Percentiles rank a stretch among this genome's conserved stretches.
Conservation (phyloP, 2,113 vertebrate species). For the Capreolus pygargus region DNA sequence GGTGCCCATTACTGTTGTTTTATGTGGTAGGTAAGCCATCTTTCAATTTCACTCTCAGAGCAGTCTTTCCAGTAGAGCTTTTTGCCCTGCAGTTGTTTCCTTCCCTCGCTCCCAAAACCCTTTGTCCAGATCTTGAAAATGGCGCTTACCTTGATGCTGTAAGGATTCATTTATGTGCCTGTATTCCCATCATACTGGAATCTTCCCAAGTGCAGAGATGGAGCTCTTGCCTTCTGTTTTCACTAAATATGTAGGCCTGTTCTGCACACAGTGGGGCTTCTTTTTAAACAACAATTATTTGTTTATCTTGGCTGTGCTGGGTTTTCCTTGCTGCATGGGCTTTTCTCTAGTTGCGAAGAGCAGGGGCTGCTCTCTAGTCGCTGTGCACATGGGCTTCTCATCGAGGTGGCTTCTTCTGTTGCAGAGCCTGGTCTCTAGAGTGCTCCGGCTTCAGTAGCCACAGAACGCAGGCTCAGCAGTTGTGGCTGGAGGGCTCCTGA, state of each 20-base stretch:
- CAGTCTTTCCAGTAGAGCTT: not conserved
- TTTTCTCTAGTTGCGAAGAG: not conserved
- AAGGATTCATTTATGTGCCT: not conserved
- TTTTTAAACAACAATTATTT: not conserved
- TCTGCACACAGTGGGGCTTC: not conserved
- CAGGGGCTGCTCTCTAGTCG: not conserved
- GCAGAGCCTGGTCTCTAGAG: not conserved
- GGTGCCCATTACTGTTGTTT: not conserved
- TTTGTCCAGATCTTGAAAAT: not conserved
- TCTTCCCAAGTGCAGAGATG: not conserved
- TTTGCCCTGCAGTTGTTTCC: not conserved
- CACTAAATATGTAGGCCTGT: not conserved
- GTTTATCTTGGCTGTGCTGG: not conserved
- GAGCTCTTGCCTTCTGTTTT: not conserved
- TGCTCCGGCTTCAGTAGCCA: not conserved
- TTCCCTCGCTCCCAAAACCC: not conserved
- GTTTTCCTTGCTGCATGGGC: not conserved
- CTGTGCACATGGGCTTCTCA: not conserved
- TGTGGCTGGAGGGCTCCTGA: not conserved
- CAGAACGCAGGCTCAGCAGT: not conserved
- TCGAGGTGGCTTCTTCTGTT: not conserved
- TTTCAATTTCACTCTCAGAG: slow-evolving; percentile 34
- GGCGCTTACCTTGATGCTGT: not conserved
- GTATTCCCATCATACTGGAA: not conserved
- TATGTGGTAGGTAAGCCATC: not conserved